A percentile compares a stretch with the other conserved stretches of the same genome.
Conservation (phyloP, 2,888 invertebrate species). For the Nymphalis urticae region DNA sequence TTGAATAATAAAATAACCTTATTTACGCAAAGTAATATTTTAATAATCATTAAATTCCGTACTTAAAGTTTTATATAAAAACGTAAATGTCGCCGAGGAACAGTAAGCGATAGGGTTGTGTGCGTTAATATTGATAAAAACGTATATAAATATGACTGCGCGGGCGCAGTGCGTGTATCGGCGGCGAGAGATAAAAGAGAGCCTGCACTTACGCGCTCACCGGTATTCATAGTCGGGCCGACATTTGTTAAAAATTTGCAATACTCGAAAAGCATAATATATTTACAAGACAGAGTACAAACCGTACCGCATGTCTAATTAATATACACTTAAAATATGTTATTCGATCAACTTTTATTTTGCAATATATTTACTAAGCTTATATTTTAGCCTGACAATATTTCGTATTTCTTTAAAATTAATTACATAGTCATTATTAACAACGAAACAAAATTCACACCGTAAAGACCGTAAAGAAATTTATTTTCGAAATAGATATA, state of each 20-base stretch:
- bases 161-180: constrained; percentile 56
- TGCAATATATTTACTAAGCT: too few species aligned
- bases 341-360: too few species aligned
- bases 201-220: constrained; percentile 74
- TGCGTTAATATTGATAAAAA: constrained; percentile 66
- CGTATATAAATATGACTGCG: constrained; percentile 70
- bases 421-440: neutral
- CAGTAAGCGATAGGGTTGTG: constrained; percentile 20
- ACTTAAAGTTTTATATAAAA: constrained; percentile 12
- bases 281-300: neutral
- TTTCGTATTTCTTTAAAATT: too few species aligned
- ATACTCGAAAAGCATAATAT: neutral
- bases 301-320: too few species aligned
- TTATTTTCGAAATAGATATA: neutral
- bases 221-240: constrained; percentile 60
- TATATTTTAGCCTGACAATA: too few species aligned
- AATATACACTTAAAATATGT: too few species aligned
- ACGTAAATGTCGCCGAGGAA: constrained; percentile 12
- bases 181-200: constrained; percentile 72
- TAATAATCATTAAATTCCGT: constrained; percentile 9
- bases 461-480: neutral
- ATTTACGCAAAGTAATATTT: constrained; percentile 2
- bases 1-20: constrained; percentile 5
- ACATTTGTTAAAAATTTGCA: constrained; percentile 9
- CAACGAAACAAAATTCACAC: neutral